Evolutionary conservation across 1,140 invertebrate species (phyloP), one percentile per base, ranked within the genome.

Genomic region (Palaemon carinicauda): DNA sequence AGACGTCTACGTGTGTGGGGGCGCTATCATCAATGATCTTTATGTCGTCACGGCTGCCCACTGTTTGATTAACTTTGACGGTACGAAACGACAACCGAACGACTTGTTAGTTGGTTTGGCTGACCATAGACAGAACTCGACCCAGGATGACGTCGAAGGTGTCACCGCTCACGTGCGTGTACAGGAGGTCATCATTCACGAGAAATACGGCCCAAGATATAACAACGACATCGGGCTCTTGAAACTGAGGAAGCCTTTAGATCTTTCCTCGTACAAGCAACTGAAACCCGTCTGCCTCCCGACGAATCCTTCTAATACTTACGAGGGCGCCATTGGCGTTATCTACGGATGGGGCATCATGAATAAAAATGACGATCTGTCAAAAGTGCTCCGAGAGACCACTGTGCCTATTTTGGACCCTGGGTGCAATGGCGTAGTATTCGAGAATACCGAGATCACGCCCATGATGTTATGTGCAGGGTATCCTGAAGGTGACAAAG

Each of bases 381-480:
- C 82, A 24, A 88, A 29, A 41, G 60, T 15, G 87, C 84, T 50
- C 3, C 41, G 21, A 85, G 85, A 88, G 69, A 88, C 89, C 21
- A 19, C 21, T 17, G 27, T 87, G 79, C 82, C 65, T 3, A 56
- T 83, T 14, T 31, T 80, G 69, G 65, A 17, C 1, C 65, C 65
- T 0, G 21, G 41, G 33, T 14, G 50, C 53, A 10, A 27, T 56
- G 83, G 73, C 7, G 41, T 41, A 24, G 77, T 88, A 50, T 91
- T 91, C 80, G 53, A 86, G 7, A 86, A 92, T 77, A 92, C 92
- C 4, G 93, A 94, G 80, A 96, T 97, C 83, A 96, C 96, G 0
- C 95, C 96, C 19, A 96, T 96, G 90, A 97, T 97, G 96, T 84
- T 97, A 51, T 97, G 96, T 90, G 96, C 96, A 10, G 96, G 96